Evolutionary conservation across 1,140 invertebrate species (phyloP).

Genomic region (Phortica variegata): DNA sequence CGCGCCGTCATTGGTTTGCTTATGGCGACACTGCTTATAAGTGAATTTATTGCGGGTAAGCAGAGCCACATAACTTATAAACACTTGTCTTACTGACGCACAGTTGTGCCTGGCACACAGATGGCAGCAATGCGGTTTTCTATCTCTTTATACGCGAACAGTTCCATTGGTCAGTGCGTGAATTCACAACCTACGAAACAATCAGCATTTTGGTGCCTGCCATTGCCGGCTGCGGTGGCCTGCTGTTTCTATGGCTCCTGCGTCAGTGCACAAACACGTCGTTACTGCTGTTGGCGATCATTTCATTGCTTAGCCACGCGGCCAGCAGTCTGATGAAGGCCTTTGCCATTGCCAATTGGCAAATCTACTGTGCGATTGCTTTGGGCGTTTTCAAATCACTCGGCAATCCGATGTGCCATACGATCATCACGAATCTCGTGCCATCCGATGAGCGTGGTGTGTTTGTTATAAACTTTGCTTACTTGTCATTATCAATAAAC

Average conservation of each 20-base stretch:
- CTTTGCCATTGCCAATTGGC: slow-evolving; percentile 63
- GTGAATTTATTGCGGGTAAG: slow-evolving; percentile 56
- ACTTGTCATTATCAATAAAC: too few species aligned
- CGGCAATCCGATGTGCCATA: slow-evolving; percentile 64
- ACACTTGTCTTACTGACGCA: not conserved
- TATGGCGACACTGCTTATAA: slow-evolving; percentile 60
- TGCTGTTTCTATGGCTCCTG: slow-evolving; percentile 59
- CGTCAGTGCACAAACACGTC: slow-evolving; percentile 48
- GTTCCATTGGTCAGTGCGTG: slow-evolving; percentile 66
- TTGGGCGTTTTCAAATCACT: slow-evolving; percentile 62
- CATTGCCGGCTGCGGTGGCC: slow-evolving; percentile 41
- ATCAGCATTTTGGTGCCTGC: slow-evolving; percentile 57
- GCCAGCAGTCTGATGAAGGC: slow-evolving; percentile 59
- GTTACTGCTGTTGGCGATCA: slow-evolving; percentile 31
- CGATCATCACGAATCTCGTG: slow-evolving; percentile 67
- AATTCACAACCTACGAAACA: slow-evolving; percentile 62
- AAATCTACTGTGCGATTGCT: slow-evolving; percentile 62
- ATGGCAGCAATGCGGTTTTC: slow-evolving; percentile 58
- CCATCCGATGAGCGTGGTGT: slow-evolving; percentile 60
- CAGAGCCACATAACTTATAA: too few species aligned
- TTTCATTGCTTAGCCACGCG: slow-evolving; percentile 51
- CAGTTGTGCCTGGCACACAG: slow-evolving; percentile 5
- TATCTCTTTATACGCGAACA: slow-evolving; percentile 66
- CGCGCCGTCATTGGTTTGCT: slow-evolving; percentile 63
- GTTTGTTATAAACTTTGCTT: not conserved